phyloP scores from a whole-genome alignment of 2,797 vertebrate genomes.

The Onychomys torridus region DNA sequence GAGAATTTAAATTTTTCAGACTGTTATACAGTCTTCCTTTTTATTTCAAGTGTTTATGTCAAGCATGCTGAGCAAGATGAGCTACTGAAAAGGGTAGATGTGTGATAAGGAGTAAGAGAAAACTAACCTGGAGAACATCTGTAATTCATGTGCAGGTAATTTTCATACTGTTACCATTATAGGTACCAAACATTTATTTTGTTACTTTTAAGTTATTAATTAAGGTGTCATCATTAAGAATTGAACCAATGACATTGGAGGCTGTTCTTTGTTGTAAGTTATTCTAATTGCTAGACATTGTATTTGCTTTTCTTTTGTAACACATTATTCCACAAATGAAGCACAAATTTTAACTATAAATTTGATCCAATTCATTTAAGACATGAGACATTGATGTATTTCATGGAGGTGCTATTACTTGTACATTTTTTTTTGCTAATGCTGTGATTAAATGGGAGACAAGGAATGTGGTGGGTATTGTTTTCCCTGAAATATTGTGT shows the following conservation, averaged over 20 bases:
- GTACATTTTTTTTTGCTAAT: neutral
- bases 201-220: neutral
- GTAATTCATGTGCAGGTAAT: neutral
- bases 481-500: too few species aligned
- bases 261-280: neutral
- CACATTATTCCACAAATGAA: neutral
- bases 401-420: neutral
- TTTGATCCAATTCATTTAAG: neutral
- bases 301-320: neutral
- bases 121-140: neutral
- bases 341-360: neutral
- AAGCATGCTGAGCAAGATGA: neutral
- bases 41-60: neutral
- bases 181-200: too few species aligned
- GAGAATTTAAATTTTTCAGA: neutral
- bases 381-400: neutral
- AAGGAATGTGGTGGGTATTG: too few species aligned
- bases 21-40: neutral
- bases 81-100: neutral
- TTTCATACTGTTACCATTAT: fast-evolving
- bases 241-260: neutral
- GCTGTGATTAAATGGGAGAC: neutral
- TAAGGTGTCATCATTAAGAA: neutral
- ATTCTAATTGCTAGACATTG: neutral
- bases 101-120: too few species aligned